These are phyloP conservation scores for human DNA, from an alignment of 2,113 vertebrate genomes.

Conservation along the genomic window DNA sequence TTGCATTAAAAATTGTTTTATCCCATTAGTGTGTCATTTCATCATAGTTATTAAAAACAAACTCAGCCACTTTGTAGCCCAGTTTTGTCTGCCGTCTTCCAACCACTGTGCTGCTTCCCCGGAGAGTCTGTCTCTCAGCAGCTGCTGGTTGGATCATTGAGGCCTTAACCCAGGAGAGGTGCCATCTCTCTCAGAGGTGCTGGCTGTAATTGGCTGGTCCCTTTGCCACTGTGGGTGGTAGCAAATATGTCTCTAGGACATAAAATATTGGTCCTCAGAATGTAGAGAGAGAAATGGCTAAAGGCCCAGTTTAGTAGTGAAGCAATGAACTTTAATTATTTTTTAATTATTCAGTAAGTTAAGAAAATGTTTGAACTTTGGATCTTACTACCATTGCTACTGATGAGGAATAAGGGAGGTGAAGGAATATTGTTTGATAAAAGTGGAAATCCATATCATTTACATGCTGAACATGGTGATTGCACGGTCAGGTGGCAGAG, in stretches of 20 bases:
- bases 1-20: constrained; percentile 21
- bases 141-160: background rate
- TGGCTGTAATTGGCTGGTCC: background rate
- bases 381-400: background rate
- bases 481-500: background rate
- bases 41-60: background rate
- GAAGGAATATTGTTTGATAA: background rate
- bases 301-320: background rate
- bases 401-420: background rate
- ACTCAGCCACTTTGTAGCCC: background rate
- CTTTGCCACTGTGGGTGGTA: background rate
- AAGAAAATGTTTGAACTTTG: constrained; percentile 18
- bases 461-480: background rate
- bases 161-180: rapidly evolving
- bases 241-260: background rate
- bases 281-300: background rate
- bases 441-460: background rate
- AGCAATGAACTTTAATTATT: background rate
- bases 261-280: background rate
- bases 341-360: background rate
- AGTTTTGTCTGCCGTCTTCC: background rate
- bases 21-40: background rate
- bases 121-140: background rate
- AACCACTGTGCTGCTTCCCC: background rate
- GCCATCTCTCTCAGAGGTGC: background rate